These are phyloP conservation scores for Anaspis maculata DNA, from an alignment of 2,888 invertebrate genomes.

Conservation along the genomic window DNA sequence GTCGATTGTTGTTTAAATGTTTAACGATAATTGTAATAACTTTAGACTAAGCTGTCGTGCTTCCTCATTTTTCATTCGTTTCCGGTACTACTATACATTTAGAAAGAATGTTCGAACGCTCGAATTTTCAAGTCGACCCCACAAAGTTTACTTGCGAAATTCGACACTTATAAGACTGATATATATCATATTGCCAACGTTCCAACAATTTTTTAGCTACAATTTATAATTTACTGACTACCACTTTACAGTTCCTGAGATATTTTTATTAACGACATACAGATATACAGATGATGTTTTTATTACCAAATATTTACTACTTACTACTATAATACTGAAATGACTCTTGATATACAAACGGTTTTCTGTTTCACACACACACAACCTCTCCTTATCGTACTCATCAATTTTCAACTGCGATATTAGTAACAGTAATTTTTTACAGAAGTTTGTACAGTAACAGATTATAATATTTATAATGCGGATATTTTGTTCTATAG, in stretches of 20 bases:
- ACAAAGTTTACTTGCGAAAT: constrained; percentile 24
- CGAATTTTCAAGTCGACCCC: constrained; percentile 31
- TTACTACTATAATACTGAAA: too few relatives aligned
- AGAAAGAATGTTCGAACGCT: constrained; percentile 32
- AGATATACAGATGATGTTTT: constrained; percentile 43
- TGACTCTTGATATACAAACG: constrained; percentile 36
- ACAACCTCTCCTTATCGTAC: constrained; percentile 1
- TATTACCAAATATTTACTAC: constrained; percentile 37
- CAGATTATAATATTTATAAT: constrained; percentile 33
- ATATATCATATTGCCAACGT: constrained; percentile 42
- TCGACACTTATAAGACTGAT: constrained; percentile 39
- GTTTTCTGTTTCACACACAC: constrained; percentile 32
- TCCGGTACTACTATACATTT: constrained; percentile 27
- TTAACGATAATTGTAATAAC: constrained; percentile 1
- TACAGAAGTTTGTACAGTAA: constrained; percentile 40
- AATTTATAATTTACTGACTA: constrained; percentile 14
- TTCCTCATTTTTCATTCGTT: constrained; percentile 34
- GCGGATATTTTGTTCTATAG: constrained; percentile 27
- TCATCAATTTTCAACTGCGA: constrained; percentile 30
- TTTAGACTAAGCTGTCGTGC: constrained; percentile 27
- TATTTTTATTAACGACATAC: constrained; percentile 33
- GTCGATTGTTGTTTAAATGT: constrained; percentile 11
- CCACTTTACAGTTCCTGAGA: constrained; percentile 41
- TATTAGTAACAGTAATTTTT: constrained; percentile 39
- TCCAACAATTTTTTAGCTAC: constrained; percentile 15